These are phyloP conservation scores for Callyntrura guangdongensis DNA, from an alignment of 2,888 invertebrate genomes.

Conservation along the genomic window DNA sequence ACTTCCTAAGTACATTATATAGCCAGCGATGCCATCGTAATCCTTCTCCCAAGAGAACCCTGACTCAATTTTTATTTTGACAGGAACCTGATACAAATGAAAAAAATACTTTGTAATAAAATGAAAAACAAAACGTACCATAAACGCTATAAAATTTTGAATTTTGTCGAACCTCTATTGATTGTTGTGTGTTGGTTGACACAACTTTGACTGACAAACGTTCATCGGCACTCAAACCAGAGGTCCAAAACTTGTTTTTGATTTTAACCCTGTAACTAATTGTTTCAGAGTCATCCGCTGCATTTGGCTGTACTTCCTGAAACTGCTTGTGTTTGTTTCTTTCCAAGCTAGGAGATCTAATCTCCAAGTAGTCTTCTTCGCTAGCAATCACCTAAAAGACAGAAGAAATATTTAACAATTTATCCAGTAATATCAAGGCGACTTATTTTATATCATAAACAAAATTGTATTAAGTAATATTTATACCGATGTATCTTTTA, in stretches of 20 bases:
- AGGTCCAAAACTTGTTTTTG: slow-evolving; percentile 69
- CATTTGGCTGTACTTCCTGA: slow-evolving; percentile 59
- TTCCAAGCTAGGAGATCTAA: slow-evolving; percentile 19
- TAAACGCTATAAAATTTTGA: too few species aligned
- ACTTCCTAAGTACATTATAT: slow-evolving; percentile 36
- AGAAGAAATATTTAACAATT: neutral
- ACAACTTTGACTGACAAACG: slow-evolving; percentile 74
- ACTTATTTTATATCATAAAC: too few species aligned
- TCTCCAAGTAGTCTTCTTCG: slow-evolving; percentile 61
- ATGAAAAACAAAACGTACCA: neutral
- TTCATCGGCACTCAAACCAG: slow-evolving; percentile 72
- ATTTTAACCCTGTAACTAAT: slow-evolving; percentile 48
- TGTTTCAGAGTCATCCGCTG: slow-evolving; percentile 65
- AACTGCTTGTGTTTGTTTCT: slow-evolving; percentile 58
- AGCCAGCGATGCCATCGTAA: slow-evolving; percentile 39
- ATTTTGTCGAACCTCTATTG: slow-evolving; percentile 62
- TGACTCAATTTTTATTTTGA: slow-evolving; percentile 72
- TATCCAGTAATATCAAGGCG: too few species aligned
- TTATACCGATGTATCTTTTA: slow-evolving; percentile 88
- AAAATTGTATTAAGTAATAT: slow-evolving; percentile 34
- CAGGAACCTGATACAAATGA: slow-evolving; percentile 61
- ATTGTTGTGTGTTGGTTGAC: slow-evolving; percentile 78
- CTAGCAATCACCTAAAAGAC: slow-evolving; percentile 39
- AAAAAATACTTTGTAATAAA: neutral
- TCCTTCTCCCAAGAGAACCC: slow-evolving; percentile 58